Evolutionary conservation across 2,797 vertebrate genomes (phyloP).

Genomic region (Pangasius sanitwongsei): DNA sequence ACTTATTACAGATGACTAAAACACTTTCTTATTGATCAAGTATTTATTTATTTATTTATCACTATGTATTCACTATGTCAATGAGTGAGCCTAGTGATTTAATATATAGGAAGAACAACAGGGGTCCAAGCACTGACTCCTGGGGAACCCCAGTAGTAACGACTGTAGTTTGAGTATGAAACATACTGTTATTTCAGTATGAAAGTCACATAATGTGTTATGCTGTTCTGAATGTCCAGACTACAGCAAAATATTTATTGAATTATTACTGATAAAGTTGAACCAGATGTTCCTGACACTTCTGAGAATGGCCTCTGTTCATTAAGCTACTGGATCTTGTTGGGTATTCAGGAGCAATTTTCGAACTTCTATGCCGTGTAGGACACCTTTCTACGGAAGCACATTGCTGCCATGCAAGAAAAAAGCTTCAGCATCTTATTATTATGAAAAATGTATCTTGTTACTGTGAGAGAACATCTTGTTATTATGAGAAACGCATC

Average conservation of each 20-base stretch:
- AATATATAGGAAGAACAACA: neutral
- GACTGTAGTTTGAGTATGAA: neutral
- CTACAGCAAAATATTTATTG: neutral
- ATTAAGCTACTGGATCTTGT: neutral
- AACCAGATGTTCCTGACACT: constrained; percentile 1
- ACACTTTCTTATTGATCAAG: neutral
- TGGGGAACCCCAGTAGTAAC: neutral
- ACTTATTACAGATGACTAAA: neutral
- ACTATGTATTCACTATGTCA: neutral
- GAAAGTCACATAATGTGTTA: neutral
- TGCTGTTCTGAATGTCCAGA: neutral
- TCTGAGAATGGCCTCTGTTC: neutral
- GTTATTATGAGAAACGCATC: neutral
- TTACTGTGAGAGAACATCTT: neutral
- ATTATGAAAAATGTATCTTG: neutral
- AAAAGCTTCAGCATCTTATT: neutral
- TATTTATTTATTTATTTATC: neutral
- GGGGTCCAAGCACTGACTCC: neutral
- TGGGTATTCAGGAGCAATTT: neutral
- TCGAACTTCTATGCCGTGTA: neutral
- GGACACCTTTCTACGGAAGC: neutral
- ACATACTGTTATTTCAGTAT: neutral
- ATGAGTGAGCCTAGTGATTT: neutral
- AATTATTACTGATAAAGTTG: constrained; percentile 6
- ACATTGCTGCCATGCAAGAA: neutral